Base-by-base conservation (phyloP, 2,888 invertebrate genomes). In the Aproaerema taeniolella region DNA sequence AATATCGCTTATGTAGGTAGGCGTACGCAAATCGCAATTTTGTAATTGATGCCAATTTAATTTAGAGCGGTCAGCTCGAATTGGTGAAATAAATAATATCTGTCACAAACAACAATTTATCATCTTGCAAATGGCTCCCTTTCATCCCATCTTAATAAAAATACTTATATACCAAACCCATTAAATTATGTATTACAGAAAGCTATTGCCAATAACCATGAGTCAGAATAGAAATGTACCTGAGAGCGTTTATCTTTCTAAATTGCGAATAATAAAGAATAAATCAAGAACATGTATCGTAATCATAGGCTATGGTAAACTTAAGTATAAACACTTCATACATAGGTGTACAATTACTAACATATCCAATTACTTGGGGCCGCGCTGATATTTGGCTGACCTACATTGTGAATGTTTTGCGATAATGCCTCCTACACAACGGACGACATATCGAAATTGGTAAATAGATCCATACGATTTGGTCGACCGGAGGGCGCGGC, bases 211-310 rank as follows among this genome's bases (percentile, higher is more conserved):
- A 38, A 45, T 43, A 41, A 42, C 42, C 38, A 45, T 38, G 34
- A 46, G 40, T 31, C 44, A 49, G 40, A 46, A 41, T 43, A 41
- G 43, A 47, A 41, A 33, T 39, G 47, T 49, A 42, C 34, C 51
- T 49, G 50, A 56, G 59, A 66, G 58, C 64, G 67, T 68, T 67
- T 65, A 71, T 72, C 66, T 70, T 67, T 59, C 58, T 62, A 71
- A 72, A 75, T 69, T 70, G 67, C 60, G 61, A 58, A 61, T 72
- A 70, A 73, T 76, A 73, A 71, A 67, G 67, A 68, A 76, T 76
- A 74, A 74, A 74, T 77, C 70, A 71, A 66, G 53, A 60, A 60
- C 54, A 55, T 58, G 60, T 64, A 67, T 55, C 58, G 59, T 79
- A 78, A 78, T 77, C 67, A 77, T 58, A 68, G 72, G 61, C 49